phyloP scores from a whole-genome alignment of 2,888 invertebrate species.

The Drosophila greeni region DNA sequence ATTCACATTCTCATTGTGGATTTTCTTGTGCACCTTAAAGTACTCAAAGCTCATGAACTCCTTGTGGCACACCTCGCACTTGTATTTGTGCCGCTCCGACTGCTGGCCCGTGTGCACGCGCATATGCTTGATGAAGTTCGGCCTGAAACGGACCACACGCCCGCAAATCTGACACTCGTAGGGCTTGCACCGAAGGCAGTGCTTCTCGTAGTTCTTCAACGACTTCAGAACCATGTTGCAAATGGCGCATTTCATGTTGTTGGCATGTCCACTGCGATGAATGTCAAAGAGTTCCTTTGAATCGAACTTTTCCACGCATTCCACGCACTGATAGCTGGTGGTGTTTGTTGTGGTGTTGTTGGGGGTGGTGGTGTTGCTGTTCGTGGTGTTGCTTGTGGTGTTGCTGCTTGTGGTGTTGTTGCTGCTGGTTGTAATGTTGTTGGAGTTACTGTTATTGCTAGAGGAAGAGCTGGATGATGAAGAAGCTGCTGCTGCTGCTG shows the following conservation, averaged over 20 bases:
- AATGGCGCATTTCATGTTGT: constrained; percentile 79
- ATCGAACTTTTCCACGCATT: constrained; percentile 78
- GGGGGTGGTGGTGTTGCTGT: background rate
- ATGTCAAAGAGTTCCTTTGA: constrained; percentile 77
- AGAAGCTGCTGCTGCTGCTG: constrained; percentile 32
- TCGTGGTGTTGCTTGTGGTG: background rate
- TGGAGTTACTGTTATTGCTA: constrained; percentile 20
- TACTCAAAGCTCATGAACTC: constrained; percentile 81
- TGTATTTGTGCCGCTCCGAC: constrained; percentile 80
- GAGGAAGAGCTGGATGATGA: constrained; percentile 24
- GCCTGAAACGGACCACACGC: constrained; percentile 78
- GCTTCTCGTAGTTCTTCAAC: constrained; percentile 79
- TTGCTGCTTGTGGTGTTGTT: constrained; percentile 1
- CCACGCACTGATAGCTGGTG: constrained; percentile 75
- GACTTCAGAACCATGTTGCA: constrained; percentile 79
- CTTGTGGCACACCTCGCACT: constrained; percentile 81
- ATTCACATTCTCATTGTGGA: constrained; percentile 81
- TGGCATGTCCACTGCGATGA: constrained; percentile 78
- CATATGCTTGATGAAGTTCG: constrained; percentile 79
- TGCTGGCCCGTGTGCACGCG: constrained; percentile 78
- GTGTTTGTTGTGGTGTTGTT: constrained; percentile 20
- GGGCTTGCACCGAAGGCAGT: constrained; percentile 78
- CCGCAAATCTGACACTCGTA: constrained; percentile 79
- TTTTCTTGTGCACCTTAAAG: constrained; percentile 82
- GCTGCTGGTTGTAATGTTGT: background rate